phyloP scores from a whole-genome alignment of 2,797 vertebrate species.

The Adrianichthys oophorus region DNA sequence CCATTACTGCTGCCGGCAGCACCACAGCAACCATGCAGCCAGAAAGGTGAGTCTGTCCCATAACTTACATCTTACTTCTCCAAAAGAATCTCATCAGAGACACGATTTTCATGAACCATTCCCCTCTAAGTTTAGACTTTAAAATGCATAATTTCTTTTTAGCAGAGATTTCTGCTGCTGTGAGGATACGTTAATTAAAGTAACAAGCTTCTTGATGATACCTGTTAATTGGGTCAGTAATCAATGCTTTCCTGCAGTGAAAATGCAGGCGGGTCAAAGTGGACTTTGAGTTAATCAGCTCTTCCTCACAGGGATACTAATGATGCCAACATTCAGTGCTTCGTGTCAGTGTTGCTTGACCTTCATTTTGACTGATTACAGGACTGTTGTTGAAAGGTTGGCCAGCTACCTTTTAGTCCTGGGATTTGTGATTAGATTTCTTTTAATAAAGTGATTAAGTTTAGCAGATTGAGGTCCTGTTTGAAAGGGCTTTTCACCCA shows the following conservation, averaged over 20 bases:
- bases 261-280: constrained; percentile 53
- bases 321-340: constrained; percentile 46
- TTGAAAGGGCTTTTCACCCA: constrained; percentile 6
- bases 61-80: no score
- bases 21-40: constrained; percentile 49
- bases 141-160: not conserved
- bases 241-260: constrained; percentile 48
- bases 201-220: constrained; percentile 49
- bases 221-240: constrained; percentile 52
- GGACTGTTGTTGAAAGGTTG: constrained; percentile 43
- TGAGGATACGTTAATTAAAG: constrained; percentile 36
- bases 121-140: not conserved
- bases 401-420: constrained; percentile 25
- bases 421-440: constrained; percentile 46
- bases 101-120: constrained; percentile 9
- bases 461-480: constrained; percentile 19
- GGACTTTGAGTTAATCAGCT: constrained; percentile 62
- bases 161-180: constrained; percentile 17
- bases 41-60: constrained; percentile 66
- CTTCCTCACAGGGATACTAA: constrained; percentile 47
- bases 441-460: constrained; percentile 44
- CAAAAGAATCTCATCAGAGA: not conserved
- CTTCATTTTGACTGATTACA: constrained; percentile 59
- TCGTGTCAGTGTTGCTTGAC: constrained; percentile 48
- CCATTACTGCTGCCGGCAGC: constrained; percentile 78